Percentiles rank a stretch among this genome's conserved stretches.
These are phyloP conservation scores for Lacanobia oleracea DNA, from an alignment of 2,888 invertebrate species.

Conservation along the genomic window DNA sequence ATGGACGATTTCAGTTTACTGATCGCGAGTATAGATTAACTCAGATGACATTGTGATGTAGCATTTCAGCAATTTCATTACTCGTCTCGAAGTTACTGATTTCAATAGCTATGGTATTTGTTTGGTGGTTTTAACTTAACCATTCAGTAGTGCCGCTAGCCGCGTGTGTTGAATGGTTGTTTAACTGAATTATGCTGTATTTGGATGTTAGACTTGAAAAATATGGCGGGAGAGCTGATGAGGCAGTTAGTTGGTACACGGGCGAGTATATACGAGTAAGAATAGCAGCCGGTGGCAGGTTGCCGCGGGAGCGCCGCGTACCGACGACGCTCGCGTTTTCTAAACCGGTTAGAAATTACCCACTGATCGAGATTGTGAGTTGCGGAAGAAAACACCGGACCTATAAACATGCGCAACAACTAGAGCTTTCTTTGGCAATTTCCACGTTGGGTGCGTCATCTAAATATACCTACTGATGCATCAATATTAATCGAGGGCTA, in stretches of 20 bases:
- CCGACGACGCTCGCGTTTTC: slow-evolving; percentile 83
- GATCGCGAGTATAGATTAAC: background rate
- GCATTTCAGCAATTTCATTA: background rate
- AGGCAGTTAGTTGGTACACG: slow-evolving; percentile 65
- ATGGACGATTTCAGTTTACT: no score
- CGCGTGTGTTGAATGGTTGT: background rate
- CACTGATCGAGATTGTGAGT: slow-evolving; percentile 89
- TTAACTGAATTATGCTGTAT: slow-evolving; percentile 67
- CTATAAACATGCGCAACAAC: slow-evolving; percentile 81
- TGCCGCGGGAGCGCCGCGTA: slow-evolving; percentile 62
- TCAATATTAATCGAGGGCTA: slow-evolving; percentile 1
- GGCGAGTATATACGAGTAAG: slow-evolving; percentile 67
- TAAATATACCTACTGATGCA: slow-evolving; percentile 44
- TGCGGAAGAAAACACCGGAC: slow-evolving; percentile 88
- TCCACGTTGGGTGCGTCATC: slow-evolving; percentile 39
- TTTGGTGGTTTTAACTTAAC: slow-evolving; percentile 17
- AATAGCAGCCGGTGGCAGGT: slow-evolving; percentile 74
- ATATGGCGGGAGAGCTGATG: slow-evolving; percentile 83
- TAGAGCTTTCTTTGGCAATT: slow-evolving; percentile 80
- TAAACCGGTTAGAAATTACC: slow-evolving; percentile 91
- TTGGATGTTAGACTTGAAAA: slow-evolving; percentile 68
- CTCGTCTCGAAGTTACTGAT: background rate
- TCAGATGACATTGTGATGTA: slow-evolving; percentile 2
- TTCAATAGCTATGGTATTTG: background rate
- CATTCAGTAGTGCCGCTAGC: background rate